These are phyloP conservation scores for Cassiopea andromeda DNA, from an alignment of 30 jellyfish, hydroid and myxozoan genomes.

Conservation along the genomic window DNA sequence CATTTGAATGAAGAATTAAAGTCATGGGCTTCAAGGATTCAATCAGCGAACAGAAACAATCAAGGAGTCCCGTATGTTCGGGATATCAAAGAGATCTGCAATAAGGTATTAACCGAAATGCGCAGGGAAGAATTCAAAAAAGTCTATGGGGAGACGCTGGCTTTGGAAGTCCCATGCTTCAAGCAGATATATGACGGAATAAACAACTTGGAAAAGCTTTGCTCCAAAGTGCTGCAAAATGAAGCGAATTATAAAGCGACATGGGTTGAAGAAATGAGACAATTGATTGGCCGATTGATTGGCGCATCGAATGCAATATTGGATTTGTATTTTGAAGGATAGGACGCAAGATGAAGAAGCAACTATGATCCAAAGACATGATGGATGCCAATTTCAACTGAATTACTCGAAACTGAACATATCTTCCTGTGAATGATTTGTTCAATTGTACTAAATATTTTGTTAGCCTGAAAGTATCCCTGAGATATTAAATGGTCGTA, in stretches of 20 bases:
- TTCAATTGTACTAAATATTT: too few relatives aligned
- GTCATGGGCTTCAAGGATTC: conserved; percentile 52
- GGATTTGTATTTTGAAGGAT: conserved; percentile 72
- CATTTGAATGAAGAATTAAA: conserved; percentile 36
- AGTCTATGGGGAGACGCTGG: conserved; percentile 20
- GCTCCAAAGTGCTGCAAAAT: conserved; percentile 63
- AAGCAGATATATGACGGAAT: conserved; percentile 49
- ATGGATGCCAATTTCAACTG: too few relatives aligned
- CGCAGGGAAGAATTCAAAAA: conserved; percentile 50
- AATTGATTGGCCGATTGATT: conserved; percentile 70
- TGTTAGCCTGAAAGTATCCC: too few relatives aligned
- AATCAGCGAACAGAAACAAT: conserved; percentile 58
- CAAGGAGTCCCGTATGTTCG: conserved; percentile 70
- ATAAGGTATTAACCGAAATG: conserved; percentile 54
- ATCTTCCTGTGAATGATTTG: too few relatives aligned
- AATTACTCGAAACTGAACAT: too few relatives aligned
- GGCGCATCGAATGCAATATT: conserved; percentile 73
- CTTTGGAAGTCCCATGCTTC: conserved; percentile 58
- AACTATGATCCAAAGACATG: not conserved
- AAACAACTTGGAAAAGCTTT: conserved; percentile 43
- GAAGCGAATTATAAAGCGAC: conserved; percentile 80
- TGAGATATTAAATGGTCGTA: too few relatives aligned
- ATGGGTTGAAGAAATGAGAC: conserved; percentile 79
- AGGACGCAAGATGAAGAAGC: not conserved
- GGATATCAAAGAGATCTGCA: conserved; percentile 63